Evolutionary conservation across 2,113 vertebrate genomes (phyloP).

Genomic region (Pelmatolapia mariae): DNA sequence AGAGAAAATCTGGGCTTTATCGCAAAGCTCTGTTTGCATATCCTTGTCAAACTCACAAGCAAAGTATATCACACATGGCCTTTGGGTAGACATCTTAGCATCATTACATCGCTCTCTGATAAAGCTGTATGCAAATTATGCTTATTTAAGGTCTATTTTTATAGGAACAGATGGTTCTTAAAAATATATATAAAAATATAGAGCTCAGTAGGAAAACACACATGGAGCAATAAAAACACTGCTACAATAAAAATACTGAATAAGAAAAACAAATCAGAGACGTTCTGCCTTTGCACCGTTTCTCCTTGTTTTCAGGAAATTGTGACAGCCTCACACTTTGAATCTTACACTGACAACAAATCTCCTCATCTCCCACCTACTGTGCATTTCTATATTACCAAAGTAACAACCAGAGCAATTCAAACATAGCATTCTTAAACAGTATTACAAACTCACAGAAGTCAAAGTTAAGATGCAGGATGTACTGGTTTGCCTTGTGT

Average conservation of each 20-base stretch:
- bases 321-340: not conserved
- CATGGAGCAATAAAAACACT: not conserved
- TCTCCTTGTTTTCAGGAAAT: not conserved
- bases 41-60: not conserved
- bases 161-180: not conserved
- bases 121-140: not conserved
- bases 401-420: not conserved
- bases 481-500: not conserved
- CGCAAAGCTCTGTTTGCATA: not conserved
- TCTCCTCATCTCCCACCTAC: not conserved
- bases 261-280: not conserved
- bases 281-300: not conserved
- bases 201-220: not conserved
- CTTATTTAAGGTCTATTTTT: not conserved
- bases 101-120: not conserved
- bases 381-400: not conserved
- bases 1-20: slow-evolving; percentile 10
- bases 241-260: not conserved
- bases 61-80: not conserved
- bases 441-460: not conserved
- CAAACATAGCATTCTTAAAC: not conserved
- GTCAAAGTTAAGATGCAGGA: not conserved
- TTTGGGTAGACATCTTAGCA: not conserved
- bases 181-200: not conserved
- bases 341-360: not conserved